Evolutionary conservation across 2,888 invertebrate species (phyloP).

Genomic region (Noctua comes): DNA sequence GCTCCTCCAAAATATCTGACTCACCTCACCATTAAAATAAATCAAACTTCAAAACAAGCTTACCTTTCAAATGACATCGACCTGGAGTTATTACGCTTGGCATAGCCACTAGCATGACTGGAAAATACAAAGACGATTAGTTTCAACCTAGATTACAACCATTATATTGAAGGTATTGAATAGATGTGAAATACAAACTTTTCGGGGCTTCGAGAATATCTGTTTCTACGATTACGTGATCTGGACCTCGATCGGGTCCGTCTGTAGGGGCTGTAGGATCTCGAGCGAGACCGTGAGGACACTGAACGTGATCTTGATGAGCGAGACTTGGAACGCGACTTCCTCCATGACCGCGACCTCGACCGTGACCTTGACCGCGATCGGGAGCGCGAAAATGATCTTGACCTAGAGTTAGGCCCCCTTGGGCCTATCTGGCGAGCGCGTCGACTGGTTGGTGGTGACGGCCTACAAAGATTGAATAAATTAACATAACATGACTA

Average conservation of each 20-base stretch:
- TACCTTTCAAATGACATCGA: slow-evolving; percentile 87
- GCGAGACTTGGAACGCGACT: slow-evolving; percentile 72
- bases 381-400: slow-evolving; percentile 72
- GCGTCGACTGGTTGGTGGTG: slow-evolving; percentile 68
- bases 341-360: slow-evolving; percentile 73
- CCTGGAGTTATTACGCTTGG: slow-evolving; percentile 85
- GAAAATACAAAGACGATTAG: slow-evolving; percentile 72
- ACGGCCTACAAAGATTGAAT: slow-evolving; percentile 18
- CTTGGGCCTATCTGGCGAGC: slow-evolving; percentile 80
- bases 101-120: slow-evolving; percentile 81
- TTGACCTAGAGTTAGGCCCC: slow-evolving; percentile 76
- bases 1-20: slow-evolving; percentile 43
- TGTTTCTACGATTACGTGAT: slow-evolving; percentile 77
- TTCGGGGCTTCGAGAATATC: slow-evolving; percentile 80
- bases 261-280: slow-evolving; percentile 81
- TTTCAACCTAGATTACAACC: slow-evolving; percentile 29
- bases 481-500: background rate
- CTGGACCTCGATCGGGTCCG: slow-evolving; percentile 75
- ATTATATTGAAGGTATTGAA: slow-evolving; percentile 30
- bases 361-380: slow-evolving; percentile 74
- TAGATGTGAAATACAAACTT: slow-evolving; percentile 81
- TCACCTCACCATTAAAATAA: slow-evolving; percentile 61
- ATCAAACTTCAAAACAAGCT: slow-evolving; percentile 72
- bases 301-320: slow-evolving; percentile 77
- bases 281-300: slow-evolving; percentile 74